These are phyloP conservation scores for Strix occidentalis DNA, from an alignment of 2,797 vertebrate species.

Conservation along the genomic window DNA sequence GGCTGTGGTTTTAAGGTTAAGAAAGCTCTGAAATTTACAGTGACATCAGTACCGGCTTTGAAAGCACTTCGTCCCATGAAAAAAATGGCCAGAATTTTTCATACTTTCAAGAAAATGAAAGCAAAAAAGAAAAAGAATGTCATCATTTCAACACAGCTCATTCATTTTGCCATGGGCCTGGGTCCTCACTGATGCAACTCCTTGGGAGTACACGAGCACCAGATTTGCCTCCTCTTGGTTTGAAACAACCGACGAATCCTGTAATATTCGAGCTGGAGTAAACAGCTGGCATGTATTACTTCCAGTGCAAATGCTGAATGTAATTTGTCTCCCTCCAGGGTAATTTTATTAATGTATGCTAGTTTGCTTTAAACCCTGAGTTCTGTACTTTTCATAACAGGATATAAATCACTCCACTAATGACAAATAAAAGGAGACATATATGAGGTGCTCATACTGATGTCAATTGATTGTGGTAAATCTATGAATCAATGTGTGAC, in stretches of 20 bases:
- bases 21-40: constrained; percentile 59
- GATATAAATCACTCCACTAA: constrained; percentile 63
- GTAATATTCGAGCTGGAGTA: neutral
- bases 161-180: neutral
- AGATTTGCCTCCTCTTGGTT: neutral
- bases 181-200: constrained; percentile 20
- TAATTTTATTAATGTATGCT: constrained; percentile 7
- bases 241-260: neutral
- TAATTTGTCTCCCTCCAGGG: constrained; percentile 31
- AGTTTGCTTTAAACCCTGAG: constrained; percentile 22
- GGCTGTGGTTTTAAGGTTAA: constrained; percentile 39
- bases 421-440: constrained; percentile 50
- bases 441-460: constrained; percentile 62
- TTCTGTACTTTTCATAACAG: constrained; percentile 43
- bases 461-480: constrained; percentile 77
- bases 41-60: constrained; percentile 2
- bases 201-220: neutral
- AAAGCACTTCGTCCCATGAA: neutral
- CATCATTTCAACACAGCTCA: neutral
- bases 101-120: constrained; percentile 18
- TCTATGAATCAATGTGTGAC: constrained; percentile 63
- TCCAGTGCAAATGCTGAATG: constrained; percentile 4
- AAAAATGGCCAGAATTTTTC: neutral
- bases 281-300: constrained; percentile 32
- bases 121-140: neutral